Evolutionary conservation across 2,888 invertebrate species (phyloP).

Genomic region (Dusona sp.): DNA sequence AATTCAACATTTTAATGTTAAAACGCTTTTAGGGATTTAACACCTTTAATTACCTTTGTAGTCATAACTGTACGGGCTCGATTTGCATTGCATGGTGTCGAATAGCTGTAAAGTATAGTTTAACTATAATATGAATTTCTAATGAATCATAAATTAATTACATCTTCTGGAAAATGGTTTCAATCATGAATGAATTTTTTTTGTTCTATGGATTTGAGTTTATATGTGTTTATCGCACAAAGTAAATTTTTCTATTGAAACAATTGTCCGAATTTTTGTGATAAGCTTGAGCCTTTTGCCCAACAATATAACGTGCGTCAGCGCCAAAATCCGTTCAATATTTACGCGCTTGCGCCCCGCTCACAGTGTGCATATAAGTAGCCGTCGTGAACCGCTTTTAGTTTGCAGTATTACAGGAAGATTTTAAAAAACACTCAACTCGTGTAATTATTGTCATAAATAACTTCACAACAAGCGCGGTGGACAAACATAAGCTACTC

Average conservation of each 20-base stretch:
- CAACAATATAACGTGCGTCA: not conserved
- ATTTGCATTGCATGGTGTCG: not conserved
- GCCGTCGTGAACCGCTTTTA: not conserved
- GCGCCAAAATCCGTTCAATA: slow-evolving; percentile 59
- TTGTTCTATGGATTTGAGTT: not conserved
- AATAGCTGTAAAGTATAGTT: not conserved
- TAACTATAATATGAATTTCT: not conserved
- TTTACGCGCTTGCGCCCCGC: slow-evolving; percentile 57
- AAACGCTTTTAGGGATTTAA: not conserved
- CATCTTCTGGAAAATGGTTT: not conserved
- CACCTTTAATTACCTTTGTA: too few species aligned
- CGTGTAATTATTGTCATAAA: not conserved
- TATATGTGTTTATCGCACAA: not conserved
- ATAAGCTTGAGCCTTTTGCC: not conserved
- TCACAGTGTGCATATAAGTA: slow-evolving; percentile 21
- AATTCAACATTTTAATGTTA: not conserved
- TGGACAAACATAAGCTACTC: not conserved
- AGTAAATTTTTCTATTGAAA: not conserved
- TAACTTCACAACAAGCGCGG: not conserved
- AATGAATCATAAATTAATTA: not conserved
- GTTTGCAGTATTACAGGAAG: slow-evolving; percentile 9
- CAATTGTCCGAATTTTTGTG: not conserved
- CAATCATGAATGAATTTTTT: not conserved
- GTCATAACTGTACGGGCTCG: too few species aligned
- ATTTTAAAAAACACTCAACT: not conserved